Base-by-base conservation (phyloP, 2,113 vertebrate species). In the Percina caprodes region DNA sequence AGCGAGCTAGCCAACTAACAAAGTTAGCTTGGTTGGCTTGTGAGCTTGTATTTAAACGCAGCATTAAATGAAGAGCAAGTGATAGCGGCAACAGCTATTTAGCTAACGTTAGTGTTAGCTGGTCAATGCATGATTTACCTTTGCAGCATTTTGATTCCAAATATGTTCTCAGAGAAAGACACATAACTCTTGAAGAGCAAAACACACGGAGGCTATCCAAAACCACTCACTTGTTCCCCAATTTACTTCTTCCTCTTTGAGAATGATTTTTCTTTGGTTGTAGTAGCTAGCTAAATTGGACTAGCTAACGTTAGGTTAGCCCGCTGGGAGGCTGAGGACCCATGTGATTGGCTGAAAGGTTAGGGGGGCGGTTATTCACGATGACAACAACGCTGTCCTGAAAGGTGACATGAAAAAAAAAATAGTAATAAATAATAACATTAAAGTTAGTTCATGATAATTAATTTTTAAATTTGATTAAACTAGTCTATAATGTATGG, bases 321-420 rank as follows among this genome's bases (percentile, higher is more conserved):
- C 10, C 9, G 9, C 14, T 48, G 19, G 7, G 15, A 42, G 30
- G 15, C 75, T 24, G 6, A 68, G 45, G 15, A 15, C 54, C 15
- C 16, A 3, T 52, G 30, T 78, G 55, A 69, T 61, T 78, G 56
- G 56, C 46, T 52, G 66, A 69, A 42, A 49, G 24, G 13, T 35
- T 30, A 49, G 1, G 30, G n/a, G 39, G 15, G 51, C 11, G 21
- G 26, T 23, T 1, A 9, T 10, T n/a, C 19, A 21, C 23, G 68
- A 56, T 33, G 68, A 56, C 49, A 16, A 35, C 18, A 2, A 1
- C 18, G 19, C 30, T 26, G 39, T 42, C n/a, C 48, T 11, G 15
- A 14, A 39, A 42, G 1, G n/a, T 35, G 19, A 10, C 15, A 6
- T 23, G 12, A 39, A 6, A 59, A 23, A 14, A 42, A 62, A 24